Evolutionary conservation across 2,113 vertebrate species (phyloP).

Genomic region (Corythornis cristatus): DNA sequence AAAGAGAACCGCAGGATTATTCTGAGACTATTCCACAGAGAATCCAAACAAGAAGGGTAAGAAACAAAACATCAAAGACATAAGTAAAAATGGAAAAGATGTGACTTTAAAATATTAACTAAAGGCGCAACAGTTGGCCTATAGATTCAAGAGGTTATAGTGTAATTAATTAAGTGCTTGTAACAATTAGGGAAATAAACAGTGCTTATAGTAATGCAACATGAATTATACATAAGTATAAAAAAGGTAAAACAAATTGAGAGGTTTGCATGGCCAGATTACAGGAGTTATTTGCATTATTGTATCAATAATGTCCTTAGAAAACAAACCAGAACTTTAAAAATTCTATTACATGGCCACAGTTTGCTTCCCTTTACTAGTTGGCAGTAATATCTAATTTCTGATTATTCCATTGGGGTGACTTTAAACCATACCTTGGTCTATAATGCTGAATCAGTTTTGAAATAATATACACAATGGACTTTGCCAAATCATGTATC

Average conservation of each 20-base stretch:
- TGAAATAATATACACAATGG: neutral
- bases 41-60: constrained; percentile 81
- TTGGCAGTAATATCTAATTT: neutral
- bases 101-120: constrained; percentile 88
- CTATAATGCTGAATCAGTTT: neutral
- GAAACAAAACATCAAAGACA: constrained; percentile 92
- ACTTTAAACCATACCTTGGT: neutral
- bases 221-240: constrained; percentile 72
- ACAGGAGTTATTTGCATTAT: constrained; percentile 48
- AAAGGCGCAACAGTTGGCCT: constrained; percentile 88
- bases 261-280: constrained; percentile 53
- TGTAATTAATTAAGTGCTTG: constrained; percentile 84
- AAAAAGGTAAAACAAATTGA: constrained; percentile 71
- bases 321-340: constrained; percentile 9
- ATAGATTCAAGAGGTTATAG: constrained; percentile 79
- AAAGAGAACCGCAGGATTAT: constrained; percentile 89
- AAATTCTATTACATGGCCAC: neutral
- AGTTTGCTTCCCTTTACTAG: neutral
- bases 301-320: neutral
- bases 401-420: neutral
- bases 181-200: constrained; percentile 82
- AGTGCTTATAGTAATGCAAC: constrained; percentile 71
- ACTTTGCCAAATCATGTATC: neutral
- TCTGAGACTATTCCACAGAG: constrained; percentile 84
- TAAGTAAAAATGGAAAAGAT: constrained; percentile 69